Evolutionary conservation across 53 echinoderm and acorn worm genomes (phyloP).

Genomic region (Echinarachnius parma): DNA sequence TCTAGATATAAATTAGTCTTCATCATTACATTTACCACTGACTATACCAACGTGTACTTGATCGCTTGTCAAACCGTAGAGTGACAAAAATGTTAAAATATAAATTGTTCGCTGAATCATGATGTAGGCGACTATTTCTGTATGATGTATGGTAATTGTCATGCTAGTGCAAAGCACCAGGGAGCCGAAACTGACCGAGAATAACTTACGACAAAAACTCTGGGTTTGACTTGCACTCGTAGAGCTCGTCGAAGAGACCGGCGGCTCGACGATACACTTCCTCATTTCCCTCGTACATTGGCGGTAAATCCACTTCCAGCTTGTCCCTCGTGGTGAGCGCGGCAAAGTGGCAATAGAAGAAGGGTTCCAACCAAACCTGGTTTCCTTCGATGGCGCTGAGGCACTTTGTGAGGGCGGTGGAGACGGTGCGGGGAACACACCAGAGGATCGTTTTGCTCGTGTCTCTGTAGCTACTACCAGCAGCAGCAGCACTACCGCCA

Average conservation of each 20-base stretch:
- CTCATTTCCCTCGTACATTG: neutral
- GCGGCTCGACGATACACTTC: neutral
- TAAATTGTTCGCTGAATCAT: too few relatives aligned
- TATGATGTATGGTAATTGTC: neutral
- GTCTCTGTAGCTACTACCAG: neutral
- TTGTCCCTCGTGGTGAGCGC: neutral
- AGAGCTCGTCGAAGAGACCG: neutral
- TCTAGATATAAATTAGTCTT: too few relatives aligned
- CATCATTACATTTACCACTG: too few relatives aligned
- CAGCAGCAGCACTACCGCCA: neutral
- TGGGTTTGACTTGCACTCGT: neutral
- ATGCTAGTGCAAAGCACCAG: neutral
- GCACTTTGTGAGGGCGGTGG: slow-evolving; percentile 11
- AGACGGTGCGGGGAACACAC: slow-evolving; percentile 7
- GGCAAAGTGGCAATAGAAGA: neutral
- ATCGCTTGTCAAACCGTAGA: too few relatives aligned
- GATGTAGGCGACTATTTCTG: neutral
- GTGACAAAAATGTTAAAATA: too few relatives aligned
- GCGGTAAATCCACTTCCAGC: neutral
- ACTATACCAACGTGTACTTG: too few relatives aligned
- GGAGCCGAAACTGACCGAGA: neutral
- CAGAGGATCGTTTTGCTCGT: slow-evolving; percentile 5
- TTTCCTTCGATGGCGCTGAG: neutral
- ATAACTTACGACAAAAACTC: slow-evolving; percentile 5
- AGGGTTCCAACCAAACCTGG: slow-evolving; percentile 14